Base-by-base conservation (phyloP, 2,797 vertebrate species). In the Buceros bicornis region DNA sequence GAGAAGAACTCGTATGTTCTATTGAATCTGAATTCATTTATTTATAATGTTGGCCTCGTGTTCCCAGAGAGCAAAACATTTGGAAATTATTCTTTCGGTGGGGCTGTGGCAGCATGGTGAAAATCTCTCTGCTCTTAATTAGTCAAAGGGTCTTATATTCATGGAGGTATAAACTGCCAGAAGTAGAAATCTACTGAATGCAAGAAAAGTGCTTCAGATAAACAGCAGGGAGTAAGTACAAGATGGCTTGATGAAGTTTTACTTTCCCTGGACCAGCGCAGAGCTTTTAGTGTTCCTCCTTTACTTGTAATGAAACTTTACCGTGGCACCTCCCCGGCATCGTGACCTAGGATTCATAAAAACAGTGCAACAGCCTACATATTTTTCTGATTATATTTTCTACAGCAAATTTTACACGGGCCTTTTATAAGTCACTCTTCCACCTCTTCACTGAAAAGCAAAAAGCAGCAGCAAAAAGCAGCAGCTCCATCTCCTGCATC, bases 101-200 rank as follows among this genome's bases (percentile, higher is more conserved):
- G 29, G 57, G 22, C 19, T 92, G 26, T 74, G 64, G 56, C 80
- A 88, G 66, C 56, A 21, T 31, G 64, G 42, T 67, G 31, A 82
- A 97, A 95, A 95, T 87, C 71, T 74, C 81, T 77, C 64, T 76
- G 74, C 50, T 97, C 78, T 94, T 94, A 95, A 97, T 90, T 95
- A 95, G 83, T 90, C 86, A 95, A 95, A 94, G 37, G 71, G 83
- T 95, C 88, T 95, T 92, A 74, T 92, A 85, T 45, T 87, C 83
- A 47, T 61, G 86, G 67, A 93, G 65, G 71, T 87, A 74, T 22
- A 77, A 97, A 89, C 14, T 65, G 67, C 60, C 81, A 94, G 81
- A 87, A 94, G 95, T 57, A 87, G 78, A 89, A 92, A 94, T 60
- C 90, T 89, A 92, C 4, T 90, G 80, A 95, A 94, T 51, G 50